phyloP scores from a whole-genome alignment of 1,140 invertebrate species.

The Lepidurus packardi region DNA sequence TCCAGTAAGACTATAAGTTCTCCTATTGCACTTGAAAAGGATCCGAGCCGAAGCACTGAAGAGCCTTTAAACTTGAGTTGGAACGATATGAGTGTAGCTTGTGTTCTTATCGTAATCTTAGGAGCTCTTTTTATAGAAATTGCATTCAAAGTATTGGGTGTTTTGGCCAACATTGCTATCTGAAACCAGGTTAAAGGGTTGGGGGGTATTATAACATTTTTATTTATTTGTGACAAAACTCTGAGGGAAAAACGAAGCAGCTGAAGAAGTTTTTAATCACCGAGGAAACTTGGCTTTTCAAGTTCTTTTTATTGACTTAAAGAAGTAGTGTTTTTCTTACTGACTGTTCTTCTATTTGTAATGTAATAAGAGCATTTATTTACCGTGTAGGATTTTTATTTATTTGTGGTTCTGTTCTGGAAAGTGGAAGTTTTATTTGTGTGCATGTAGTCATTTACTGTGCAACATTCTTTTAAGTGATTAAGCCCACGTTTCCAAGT shows the following conservation, averaged over 20 bases:
- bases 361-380: constrained; percentile 12
- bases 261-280: neutral
- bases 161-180: neutral
- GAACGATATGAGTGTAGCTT: neutral
- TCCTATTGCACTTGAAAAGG: neutral
- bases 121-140: constrained; percentile 9
- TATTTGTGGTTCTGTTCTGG: neutral
- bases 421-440: neutral
- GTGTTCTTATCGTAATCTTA: neutral
- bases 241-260: neutral
- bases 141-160: neutral
- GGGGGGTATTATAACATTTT: neutral
- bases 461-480: neutral
- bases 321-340: constrained; percentile 13
- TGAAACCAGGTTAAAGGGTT: neutral
- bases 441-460: neutral
- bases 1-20: neutral
- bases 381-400: neutral
- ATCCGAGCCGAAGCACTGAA: constrained; percentile 12
- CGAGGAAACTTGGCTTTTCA: neutral
- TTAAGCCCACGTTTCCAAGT: neutral
- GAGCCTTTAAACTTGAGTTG: constrained; percentile 8
- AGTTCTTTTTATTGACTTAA: constrained; percentile 1
- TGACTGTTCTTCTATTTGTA: constrained; percentile 19
- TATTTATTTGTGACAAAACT: neutral